A percentile compares a stretch with the other conserved stretches of the same genome.
Evolutionary conservation across 2,797 vertebrate species (phyloP).

Genomic region (Siniperca scherzeri): DNA sequence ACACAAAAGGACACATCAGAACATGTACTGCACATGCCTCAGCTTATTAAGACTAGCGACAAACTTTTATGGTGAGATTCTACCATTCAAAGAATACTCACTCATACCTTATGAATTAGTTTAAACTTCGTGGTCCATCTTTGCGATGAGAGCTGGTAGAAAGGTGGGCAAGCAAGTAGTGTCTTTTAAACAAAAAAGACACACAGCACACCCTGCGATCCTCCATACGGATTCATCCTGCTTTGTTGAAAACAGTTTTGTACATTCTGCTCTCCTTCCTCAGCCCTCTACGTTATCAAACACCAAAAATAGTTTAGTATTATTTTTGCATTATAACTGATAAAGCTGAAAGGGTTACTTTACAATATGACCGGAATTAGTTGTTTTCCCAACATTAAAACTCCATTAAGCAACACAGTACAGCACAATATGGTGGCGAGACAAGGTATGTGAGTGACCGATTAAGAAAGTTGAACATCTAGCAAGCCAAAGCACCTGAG

Average conservation of each 20-base stretch:
- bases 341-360: background rate
- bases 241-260: background rate
- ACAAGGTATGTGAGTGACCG: background rate
- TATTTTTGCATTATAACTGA: background rate
- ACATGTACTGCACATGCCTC: background rate
- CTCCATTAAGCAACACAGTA: background rate
- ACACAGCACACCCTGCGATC: too few relatives aligned
- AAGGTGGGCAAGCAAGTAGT: background rate
- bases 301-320: background rate
- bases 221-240: background rate
- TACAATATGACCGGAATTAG: background rate
- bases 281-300: background rate
- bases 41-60: background rate
- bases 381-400: background rate
- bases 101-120: background rate
- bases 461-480: background rate
- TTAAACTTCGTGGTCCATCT: background rate
- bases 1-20: background rate
- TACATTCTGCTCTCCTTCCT: background rate
- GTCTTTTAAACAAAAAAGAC: background rate
- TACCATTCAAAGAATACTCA: background rate
- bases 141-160: too few relatives aligned
- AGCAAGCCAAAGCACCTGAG: background rate
- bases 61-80: background rate
- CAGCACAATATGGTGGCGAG: background rate